phyloP scores from a whole-genome alignment of 2,113 vertebrate genomes.

The Crotalus viridis region DNA sequence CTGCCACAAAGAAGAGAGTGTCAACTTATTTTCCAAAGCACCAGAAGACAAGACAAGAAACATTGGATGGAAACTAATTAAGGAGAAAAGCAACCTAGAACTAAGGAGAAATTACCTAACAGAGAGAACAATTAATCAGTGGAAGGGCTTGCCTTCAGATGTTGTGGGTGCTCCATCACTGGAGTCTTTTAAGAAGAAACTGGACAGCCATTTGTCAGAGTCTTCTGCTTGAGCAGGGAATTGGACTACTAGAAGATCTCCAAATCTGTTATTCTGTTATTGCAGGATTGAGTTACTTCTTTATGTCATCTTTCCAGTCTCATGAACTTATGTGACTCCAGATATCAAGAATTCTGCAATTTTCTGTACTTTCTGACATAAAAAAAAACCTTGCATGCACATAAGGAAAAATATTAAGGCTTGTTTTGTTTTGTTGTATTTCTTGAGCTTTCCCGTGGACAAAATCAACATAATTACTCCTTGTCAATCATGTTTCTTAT shows the following conservation, averaged over 20 bases:
- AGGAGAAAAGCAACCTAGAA: neutral
- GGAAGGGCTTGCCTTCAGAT: neutral
- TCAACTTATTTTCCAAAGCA: neutral
- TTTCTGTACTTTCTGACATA: neutral
- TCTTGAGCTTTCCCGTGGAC: constrained; percentile 14
- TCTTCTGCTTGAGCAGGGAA: neutral
- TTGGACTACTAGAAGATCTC: neutral
- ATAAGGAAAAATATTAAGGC: neutral
- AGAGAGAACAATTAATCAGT: neutral
- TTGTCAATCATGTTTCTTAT: constrained; percentile 48
- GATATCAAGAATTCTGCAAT: neutral
- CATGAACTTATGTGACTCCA: neutral
- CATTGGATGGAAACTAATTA: neutral
- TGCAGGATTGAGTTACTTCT: neutral
- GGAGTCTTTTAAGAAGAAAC: neutral
- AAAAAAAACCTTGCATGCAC: neutral
- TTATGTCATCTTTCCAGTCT: neutral
- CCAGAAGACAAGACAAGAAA: neutral
- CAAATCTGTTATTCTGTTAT: neutral
- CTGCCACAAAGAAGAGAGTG: neutral
- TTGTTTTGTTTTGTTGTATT: neutral
- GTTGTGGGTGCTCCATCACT: neutral
- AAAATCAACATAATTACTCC: constrained; percentile 27
- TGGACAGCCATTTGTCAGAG: neutral
- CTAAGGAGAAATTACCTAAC: neutral